Evolutionary conservation across 2,888 invertebrate species (phyloP).

Genomic region (Brenthis daphne): DNA sequence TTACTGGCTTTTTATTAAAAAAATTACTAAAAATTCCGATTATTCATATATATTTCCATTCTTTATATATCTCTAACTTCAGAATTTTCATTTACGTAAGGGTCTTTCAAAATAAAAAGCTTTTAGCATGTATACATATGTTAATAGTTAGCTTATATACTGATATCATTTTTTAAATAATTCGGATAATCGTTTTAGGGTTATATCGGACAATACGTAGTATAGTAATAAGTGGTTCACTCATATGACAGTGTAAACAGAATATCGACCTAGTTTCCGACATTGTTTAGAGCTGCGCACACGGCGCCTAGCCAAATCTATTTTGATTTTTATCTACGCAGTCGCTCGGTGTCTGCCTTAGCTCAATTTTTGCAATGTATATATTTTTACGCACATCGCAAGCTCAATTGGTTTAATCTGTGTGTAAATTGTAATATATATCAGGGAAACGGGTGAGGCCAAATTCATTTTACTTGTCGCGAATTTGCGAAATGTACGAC

Average conservation of each 20-base stretch:
- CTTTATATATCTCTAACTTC: too few relatives aligned
- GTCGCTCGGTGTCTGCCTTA: constrained; percentile 57
- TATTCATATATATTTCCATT: too few relatives aligned
- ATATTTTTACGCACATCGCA: constrained; percentile 22
- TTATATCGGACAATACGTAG: neutral
- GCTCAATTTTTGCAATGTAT: constrained; percentile 55
- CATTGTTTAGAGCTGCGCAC: constrained; percentile 62
- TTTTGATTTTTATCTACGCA: constrained; percentile 75
- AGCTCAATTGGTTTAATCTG: constrained; percentile 15
- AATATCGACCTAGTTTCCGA: constrained; percentile 75
- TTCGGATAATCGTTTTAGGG: constrained; percentile 1
- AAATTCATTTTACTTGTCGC: constrained; percentile 14
- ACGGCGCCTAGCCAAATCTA: constrained; percentile 78
- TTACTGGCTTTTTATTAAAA: too few relatives aligned
- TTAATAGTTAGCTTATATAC: too few relatives aligned
- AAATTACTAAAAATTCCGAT: too few relatives aligned
- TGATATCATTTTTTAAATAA: neutral
- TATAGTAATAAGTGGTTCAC: constrained; percentile 20
- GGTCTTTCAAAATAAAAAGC: too few relatives aligned
- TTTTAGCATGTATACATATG: too few relatives aligned
- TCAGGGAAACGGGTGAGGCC: constrained; percentile 10
- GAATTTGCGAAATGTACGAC: constrained; percentile 11
- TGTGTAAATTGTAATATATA: constrained; percentile 29
- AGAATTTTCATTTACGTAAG: too few relatives aligned
- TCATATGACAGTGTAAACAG: constrained; percentile 58